These are phyloP conservation scores for Antedon mediterranea DNA, from an alignment of 53 echinoderm and acorn worm species.

Conservation along the genomic window DNA sequence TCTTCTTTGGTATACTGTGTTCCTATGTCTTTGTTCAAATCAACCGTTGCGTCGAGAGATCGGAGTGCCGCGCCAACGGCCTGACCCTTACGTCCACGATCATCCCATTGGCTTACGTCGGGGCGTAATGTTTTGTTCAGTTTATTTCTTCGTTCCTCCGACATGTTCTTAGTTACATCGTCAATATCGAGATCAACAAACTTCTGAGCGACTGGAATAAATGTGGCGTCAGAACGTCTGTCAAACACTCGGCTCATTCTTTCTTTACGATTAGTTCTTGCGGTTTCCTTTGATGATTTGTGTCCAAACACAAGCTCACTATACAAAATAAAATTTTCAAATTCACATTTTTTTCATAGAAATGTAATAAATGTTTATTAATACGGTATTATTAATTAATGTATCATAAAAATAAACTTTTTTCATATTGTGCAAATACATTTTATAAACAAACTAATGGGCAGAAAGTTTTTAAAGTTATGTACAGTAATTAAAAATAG, in stretches of 20 bases:
- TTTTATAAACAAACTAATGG: no score
- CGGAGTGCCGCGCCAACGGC: slow-evolving; percentile 40
- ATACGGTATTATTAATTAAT: no score
- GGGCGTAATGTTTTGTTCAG: slow-evolving; percentile 51
- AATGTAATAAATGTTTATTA: no score
- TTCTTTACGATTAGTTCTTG: slow-evolving; percentile 53
- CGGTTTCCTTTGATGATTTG: slow-evolving; percentile 32
- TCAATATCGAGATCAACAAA: slow-evolving; percentile 46
- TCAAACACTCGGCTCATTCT: slow-evolving; percentile 49
- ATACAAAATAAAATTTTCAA: neutral
- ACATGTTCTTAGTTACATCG: slow-evolving; percentile 39
- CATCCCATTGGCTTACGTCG: slow-evolving; percentile 68
- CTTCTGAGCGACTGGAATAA: slow-evolving; percentile 62
- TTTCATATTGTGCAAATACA: no score
- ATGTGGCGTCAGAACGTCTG: slow-evolving; percentile 58
- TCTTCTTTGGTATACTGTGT: slow-evolving; percentile 57
- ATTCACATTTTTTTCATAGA: no score
- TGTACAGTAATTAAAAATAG: no score
- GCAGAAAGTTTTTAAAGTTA: no score
- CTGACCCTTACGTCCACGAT: slow-evolving; percentile 42
- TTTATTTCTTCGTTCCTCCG: slow-evolving; percentile 51
- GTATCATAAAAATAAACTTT: no score
- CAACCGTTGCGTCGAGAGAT: slow-evolving; percentile 72
- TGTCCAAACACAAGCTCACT: slow-evolving; percentile 76
- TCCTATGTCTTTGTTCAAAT: slow-evolving; percentile 49